Evolutionary conservation across 2,888 invertebrate species (phyloP).

Genomic region (Leucoptera coffeella): DNA sequence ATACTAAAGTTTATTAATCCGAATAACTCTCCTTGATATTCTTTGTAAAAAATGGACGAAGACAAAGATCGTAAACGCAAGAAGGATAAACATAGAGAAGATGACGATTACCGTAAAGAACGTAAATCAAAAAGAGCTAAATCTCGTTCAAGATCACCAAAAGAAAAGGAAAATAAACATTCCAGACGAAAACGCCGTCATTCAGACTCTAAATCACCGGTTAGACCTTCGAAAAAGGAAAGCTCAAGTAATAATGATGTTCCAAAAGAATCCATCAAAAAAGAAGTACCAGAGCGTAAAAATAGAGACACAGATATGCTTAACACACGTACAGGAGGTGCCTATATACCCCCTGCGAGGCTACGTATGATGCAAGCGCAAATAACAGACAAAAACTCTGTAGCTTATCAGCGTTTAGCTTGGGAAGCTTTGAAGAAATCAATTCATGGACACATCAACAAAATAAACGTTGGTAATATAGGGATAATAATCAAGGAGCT

Average conservation of each 20-base stretch:
- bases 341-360: slow-evolving; percentile 97
- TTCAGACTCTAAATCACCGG: slow-evolving; percentile 23
- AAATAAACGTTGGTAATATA: slow-evolving; percentile 93
- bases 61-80: slow-evolving; percentile 22
- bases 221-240: slow-evolving; percentile 16
- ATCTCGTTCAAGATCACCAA: slow-evolving; percentile 20
- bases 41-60: slow-evolving; percentile 30
- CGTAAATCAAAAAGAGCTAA: slow-evolving; percentile 21
- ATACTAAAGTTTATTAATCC: no score
- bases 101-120: slow-evolving; percentile 18
- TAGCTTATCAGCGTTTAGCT: slow-evolving; percentile 90
- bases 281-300: slow-evolving; percentile 20
- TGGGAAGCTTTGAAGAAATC: slow-evolving; percentile 99
- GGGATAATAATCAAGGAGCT: slow-evolving; percentile 86
- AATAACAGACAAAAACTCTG: slow-evolving; percentile 92
- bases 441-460: slow-evolving; percentile 96
- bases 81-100: slow-evolving; percentile 20
- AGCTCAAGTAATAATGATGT: slow-evolving; percentile 9
- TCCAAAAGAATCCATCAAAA: slow-evolving; percentile 8
- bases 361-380: slow-evolving; percentile 91
- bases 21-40: no score
- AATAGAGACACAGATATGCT: slow-evolving; percentile 57
- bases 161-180: slow-evolving; percentile 13
- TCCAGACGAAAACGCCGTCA: slow-evolving; percentile 22
- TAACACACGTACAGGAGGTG: slow-evolving; percentile 84